Base-by-base conservation (phyloP, 2,888 invertebrate species). In the Petrolisthes manimaculis region DNA sequence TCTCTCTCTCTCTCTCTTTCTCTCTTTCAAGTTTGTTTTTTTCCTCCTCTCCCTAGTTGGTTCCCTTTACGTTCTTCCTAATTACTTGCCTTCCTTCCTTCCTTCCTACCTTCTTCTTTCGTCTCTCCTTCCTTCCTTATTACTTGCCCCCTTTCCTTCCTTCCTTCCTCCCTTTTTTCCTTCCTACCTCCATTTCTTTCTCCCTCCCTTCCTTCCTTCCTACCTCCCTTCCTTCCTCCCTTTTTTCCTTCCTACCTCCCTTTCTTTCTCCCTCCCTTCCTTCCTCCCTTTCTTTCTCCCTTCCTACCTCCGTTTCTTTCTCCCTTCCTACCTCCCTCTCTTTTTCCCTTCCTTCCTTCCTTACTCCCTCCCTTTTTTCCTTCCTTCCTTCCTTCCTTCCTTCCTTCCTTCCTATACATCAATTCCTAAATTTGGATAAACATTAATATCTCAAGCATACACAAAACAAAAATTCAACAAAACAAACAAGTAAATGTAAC, bases 151-250 rank as follows among this genome's bases (percentile, higher is more conserved):
- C 21, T 74, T 74, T n/a, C n/a, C n/a, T 21, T n/a, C n/a, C n/a
- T n/a, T 21, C 21, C n/a, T 74, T 21, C n/a, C 74, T 74, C n/a
- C 21, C n/a, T 21, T n/a, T n/a, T 74, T n/a, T 74, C 74, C 5
- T 21, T n/a, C 21, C n/a, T n/a, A 5, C 21, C 74, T n/a, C 8
- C 74, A 14, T 21, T 5, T n/a, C n/a, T n/a, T 14, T 74, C n/a
- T n/a, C n/a, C 21, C n/a, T 21, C n/a, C n/a, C n/a, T 5, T n/a
- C 6, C n/a, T 74, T 14, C n/a, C 21, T n/a, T 74, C 74, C 74
- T 21, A 14, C 74, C 74, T 74, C 74, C n/a, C 74, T n/a, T 21
- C 21, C 74, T 74, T n/a, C n/a, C n/a, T n/a, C 74, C n/a, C 74
- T 12, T 21, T 74, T n/a, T 74, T 21, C 21, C n/a, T n/a, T 21